Evolutionary conservation across 2,797 vertebrate species (phyloP).

Genomic region (Neostethus bicornis): DNA sequence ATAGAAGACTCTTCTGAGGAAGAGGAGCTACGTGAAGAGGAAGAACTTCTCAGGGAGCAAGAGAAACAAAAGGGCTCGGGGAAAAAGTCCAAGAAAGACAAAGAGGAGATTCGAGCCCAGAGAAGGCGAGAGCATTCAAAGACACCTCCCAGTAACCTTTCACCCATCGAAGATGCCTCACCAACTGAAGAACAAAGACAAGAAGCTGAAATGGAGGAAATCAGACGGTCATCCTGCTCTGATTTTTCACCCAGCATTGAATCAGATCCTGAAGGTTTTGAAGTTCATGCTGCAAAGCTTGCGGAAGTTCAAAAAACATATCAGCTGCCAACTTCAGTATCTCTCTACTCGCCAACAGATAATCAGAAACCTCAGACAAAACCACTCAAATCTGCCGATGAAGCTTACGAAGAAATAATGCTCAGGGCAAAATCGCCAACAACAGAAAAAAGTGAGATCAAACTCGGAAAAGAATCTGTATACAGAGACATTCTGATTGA

Average conservation of each 20-base stretch:
- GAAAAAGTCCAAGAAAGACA: slow-evolving; percentile 97
- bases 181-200: slow-evolving; percentile 96
- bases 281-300: slow-evolving; percentile 92
- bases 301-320: slow-evolving; percentile 95
- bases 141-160: slow-evolving; percentile 96
- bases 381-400: slow-evolving; percentile 89
- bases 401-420: slow-evolving; percentile 95
- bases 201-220: slow-evolving; percentile 98
- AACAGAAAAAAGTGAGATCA: slow-evolving; percentile 79
- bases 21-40: slow-evolving; percentile 95
- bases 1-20: slow-evolving; percentile 99
- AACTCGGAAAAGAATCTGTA: slow-evolving; percentile 89
- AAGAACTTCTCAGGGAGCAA: slow-evolving; percentile 93
- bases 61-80: slow-evolving; percentile 94
- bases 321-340: slow-evolving; percentile 90
- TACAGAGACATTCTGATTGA: slow-evolving; percentile 97
- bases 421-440: slow-evolving; percentile 88
- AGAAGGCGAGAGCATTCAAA: slow-evolving; percentile 92
- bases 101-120: slow-evolving; percentile 95
- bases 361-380: slow-evolving; percentile 80
- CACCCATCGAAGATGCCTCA: slow-evolving; percentile 97
- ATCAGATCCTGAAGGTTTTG: slow-evolving; percentile 96
- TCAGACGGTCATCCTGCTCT: slow-evolving; percentile 95
- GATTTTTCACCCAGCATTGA: slow-evolving; percentile 98
- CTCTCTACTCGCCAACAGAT: slow-evolving; percentile 92